Evolutionary conservation across 2,113 vertebrate species (phyloP).

Genomic region (Manacus vitellinus): DNA sequence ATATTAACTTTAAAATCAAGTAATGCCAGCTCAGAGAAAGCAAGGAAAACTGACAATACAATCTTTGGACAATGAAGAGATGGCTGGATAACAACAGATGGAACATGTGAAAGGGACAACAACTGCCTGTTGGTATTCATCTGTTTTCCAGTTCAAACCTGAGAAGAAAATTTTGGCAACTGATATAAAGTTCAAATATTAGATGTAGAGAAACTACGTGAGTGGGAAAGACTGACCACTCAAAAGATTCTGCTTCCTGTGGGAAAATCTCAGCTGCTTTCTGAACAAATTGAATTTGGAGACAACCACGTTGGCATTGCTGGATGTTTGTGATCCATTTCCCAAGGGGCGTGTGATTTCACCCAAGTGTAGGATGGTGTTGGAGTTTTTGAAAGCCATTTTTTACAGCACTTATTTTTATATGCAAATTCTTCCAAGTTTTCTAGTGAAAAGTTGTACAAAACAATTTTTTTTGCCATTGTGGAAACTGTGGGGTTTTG

Average conservation of each 20-base stretch:
- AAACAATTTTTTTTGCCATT: background rate
- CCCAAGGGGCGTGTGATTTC: background rate
- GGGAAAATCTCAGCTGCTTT: background rate
- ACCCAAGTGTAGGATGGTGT: background rate
- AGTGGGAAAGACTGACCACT: background rate
- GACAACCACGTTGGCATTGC: background rate
- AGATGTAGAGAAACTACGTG: background rate
- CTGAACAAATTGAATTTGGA: background rate
- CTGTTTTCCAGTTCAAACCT: background rate
- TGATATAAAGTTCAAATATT: background rate
- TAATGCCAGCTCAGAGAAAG: background rate
- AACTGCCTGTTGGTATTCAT: background rate
- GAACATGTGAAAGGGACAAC: background rate
- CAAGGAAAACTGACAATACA: background rate
- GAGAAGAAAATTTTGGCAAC: background rate
- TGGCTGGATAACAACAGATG: background rate
- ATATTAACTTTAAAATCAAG: background rate
- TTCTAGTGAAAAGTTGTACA: background rate
- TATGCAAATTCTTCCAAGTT: background rate
- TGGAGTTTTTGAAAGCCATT: background rate
- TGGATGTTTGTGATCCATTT: background rate
- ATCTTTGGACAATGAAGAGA: background rate
- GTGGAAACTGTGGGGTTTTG: accelerated
- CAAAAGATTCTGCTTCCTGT: background rate
- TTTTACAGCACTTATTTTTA: background rate